Percentiles rank a stretch among this genome's conserved stretches.
These are phyloP conservation scores for Ochropleura leucogaster DNA, from an alignment of 2,888 invertebrate species.

Conservation along the genomic window DNA sequence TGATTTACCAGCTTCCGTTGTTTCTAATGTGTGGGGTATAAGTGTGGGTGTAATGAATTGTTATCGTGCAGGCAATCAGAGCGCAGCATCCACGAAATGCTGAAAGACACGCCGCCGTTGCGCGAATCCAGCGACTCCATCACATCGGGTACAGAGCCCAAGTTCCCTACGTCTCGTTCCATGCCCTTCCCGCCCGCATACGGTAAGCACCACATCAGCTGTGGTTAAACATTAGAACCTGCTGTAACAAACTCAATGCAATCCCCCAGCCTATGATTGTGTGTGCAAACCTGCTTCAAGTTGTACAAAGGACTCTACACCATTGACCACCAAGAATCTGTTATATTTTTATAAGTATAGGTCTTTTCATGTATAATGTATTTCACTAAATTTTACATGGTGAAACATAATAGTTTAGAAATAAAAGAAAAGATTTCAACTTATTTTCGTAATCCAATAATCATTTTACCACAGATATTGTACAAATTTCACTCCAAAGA, in stretches of 20 bases:
- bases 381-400: too few species aligned
- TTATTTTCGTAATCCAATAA: too few species aligned
- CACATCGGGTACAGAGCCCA: slow-evolving; percentile 93
- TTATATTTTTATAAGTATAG: too few species aligned
- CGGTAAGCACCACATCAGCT: slow-evolving; percentile 76
- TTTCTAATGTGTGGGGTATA: slow-evolving; percentile 14
- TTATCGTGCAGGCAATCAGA: slow-evolving; percentile 88
- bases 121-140: slow-evolving; percentile 94
- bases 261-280: neutral
- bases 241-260: neutral
- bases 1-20: slow-evolving; percentile 13
- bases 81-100: slow-evolving; percentile 96
- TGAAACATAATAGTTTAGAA: too few species aligned
- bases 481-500: too few species aligned
- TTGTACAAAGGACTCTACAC: neutral
- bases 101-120: slow-evolving; percentile 95
- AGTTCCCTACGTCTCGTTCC: slow-evolving; percentile 92
- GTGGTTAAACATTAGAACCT: neutral
- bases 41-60: slow-evolving; percentile 27
- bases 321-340: too few species aligned
- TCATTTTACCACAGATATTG: too few species aligned
- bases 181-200: slow-evolving; percentile 94
- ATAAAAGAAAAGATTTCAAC: too few species aligned
- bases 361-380: too few species aligned
- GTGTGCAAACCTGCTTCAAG: neutral